These are phyloP conservation scores for Drosophila bifasciata DNA, from an alignment of 1,140 invertebrate genomes.

Conservation along the genomic window DNA sequence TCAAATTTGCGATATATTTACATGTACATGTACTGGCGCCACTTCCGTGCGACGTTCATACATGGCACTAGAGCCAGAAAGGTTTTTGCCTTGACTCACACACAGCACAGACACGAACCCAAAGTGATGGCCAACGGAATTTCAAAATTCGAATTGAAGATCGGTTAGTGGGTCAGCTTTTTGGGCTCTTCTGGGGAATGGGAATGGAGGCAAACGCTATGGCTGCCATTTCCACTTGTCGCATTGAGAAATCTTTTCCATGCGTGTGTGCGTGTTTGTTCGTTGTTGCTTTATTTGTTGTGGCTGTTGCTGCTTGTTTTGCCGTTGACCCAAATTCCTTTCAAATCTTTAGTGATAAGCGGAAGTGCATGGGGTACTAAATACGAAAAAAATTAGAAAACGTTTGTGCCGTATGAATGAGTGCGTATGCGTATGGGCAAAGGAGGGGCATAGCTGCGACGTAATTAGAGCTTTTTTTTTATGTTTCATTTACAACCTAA, in stretches of 20 bases:
- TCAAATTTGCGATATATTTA: no score
- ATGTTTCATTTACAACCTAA: conserved; percentile 77
- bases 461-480: conserved; percentile 68
- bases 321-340: conserved; percentile 65
- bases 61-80: no score
- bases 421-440: conserved; percentile 16
- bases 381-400: conserved; percentile 60
- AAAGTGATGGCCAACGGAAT: no score
- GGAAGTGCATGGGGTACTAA: conserved; percentile 71
- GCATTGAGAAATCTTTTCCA: no score
- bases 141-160: no score
- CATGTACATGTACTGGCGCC: not conserved
- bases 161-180: no score
- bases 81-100: no score
- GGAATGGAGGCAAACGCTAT: no score
- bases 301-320: conserved; percentile 19
- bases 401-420: conserved; percentile 26
- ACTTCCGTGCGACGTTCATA: not conserved
- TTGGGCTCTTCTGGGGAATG: no score
- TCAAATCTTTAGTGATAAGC: conserved; percentile 69
- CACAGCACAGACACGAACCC: no score
- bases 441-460: conserved; percentile 42
- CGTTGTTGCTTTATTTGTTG: conserved; percentile 22
- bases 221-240: no score
- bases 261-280: no score